phyloP scores from a whole-genome alignment of 2,113 vertebrate genomes.

The Scophthalmus maximus region DNA sequence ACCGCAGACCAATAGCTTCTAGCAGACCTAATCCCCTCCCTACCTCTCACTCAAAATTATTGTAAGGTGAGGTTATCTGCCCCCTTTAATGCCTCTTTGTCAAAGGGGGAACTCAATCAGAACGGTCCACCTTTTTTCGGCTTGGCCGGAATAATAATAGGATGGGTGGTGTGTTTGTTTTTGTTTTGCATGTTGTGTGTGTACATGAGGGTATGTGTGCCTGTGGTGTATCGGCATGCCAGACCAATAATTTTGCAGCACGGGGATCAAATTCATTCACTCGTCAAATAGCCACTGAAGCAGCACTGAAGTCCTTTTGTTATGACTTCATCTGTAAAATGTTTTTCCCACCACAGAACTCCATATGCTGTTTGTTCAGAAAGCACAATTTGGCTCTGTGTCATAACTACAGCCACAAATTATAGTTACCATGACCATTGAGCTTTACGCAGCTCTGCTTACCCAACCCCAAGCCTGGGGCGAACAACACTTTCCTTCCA shows the following conservation, averaged over 20 bases:
- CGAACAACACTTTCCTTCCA: slow-evolving; percentile 76
- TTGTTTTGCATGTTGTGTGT: slow-evolving; percentile 24
- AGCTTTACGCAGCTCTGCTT: slow-evolving; percentile 51
- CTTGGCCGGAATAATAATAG: slow-evolving; percentile 68
- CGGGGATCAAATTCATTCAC: slow-evolving; percentile 69
- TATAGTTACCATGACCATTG: slow-evolving; percentile 66
- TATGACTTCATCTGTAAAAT: slow-evolving; percentile 76
- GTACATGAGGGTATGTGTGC: slow-evolving; percentile 30
- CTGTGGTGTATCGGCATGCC: slow-evolving; percentile 38
- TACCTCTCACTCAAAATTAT: slow-evolving; percentile 64
- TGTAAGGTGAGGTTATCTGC: slow-evolving; percentile 67
- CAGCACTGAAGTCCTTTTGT: slow-evolving; percentile 60
- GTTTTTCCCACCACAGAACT: slow-evolving; percentile 71
- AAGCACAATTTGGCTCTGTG: slow-evolving; percentile 65
- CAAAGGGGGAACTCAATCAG: slow-evolving; percentile 75
- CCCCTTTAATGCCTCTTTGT: slow-evolving; percentile 46
- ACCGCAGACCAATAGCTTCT: slow-evolving; percentile 52
- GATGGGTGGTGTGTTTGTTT: slow-evolving; percentile 41
- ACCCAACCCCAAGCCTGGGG: slow-evolving; percentile 53
- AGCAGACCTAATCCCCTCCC: slow-evolving; percentile 53
- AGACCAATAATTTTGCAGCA: slow-evolving; percentile 60
- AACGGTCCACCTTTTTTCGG: slow-evolving; percentile 39
- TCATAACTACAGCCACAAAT: slow-evolving; percentile 75
- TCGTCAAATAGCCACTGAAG: slow-evolving; percentile 57
- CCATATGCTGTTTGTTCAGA: slow-evolving; percentile 71